Evolutionary conservation across 2,113 vertebrate species (phyloP), one percentile per base, ranked within the genome.

Genomic region (Lepidiolamprologus cunningtoni): DNA sequence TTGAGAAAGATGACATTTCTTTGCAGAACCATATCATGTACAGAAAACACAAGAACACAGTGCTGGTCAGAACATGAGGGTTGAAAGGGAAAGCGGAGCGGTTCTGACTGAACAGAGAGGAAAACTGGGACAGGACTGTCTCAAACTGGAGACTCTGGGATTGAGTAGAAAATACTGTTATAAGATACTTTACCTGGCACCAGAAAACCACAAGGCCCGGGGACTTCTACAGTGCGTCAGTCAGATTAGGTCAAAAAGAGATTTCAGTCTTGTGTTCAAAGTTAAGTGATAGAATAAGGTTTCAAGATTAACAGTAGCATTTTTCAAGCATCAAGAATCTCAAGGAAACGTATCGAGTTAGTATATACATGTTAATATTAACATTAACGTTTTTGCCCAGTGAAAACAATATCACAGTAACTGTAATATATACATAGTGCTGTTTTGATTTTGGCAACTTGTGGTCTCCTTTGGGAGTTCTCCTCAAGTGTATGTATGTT

Each of bases 141-240:
- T 87, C 9, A 13, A 88, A 71, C 52, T 55, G 73, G 87, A 89
- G 55, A 37, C 42, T 73, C 89, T 12, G 87, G 83, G 93, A 88
- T 89, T 86, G 93, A 95, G 88, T 94, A 95, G 92, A 88, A 57
- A 94, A 33, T 19, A 93, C 66, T 54, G 92, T 89, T 91, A 94
- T 92, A 89, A 89, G 88, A 95, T 95, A 93, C 95, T 97, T 98
- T 99, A 98, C 98, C 98, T 98, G 97, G 95, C 91, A 96, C 96
- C 91, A 97, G 97, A 96, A 97, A 97, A 97, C 97, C 98, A 97
- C 98, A 99, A 96, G 97, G 97, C 96, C 97, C 98, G 93, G 96
- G 97, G 93, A 98, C 96, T 95, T 97, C 98, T 98, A 97, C 92
- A 95, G 96, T 90, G 93, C 95, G 94, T 91, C 93, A 86, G 94